A percentile compares a stretch with the other conserved stretches of the same genome.
phyloP scores from a whole-genome alignment of 1,140 invertebrate genomes.

The Spodoptera frugiperda region DNA sequence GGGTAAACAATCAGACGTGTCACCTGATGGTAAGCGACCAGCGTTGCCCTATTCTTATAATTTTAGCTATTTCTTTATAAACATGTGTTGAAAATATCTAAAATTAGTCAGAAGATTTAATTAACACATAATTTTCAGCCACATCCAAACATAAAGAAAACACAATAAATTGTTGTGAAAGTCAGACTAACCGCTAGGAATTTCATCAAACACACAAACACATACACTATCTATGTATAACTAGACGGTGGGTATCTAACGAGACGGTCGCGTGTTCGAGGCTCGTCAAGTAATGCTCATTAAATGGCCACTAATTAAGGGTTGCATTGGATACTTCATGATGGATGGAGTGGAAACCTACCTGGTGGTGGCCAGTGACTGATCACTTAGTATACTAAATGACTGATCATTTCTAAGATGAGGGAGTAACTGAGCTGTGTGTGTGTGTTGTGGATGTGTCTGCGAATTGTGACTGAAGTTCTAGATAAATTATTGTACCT shows the following conservation, averaged over 20 bases:
- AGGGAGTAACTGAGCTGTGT: neutral
- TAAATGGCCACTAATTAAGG: constrained; percentile 15
- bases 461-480: too few species aligned
- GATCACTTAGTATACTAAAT: neutral
- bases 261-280: constrained; percentile 10
- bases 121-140: too few species aligned
- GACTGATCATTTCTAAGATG: constrained; percentile 5
- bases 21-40: too few species aligned
- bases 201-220: neutral
- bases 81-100: too few species aligned
- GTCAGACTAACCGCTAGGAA: neutral
- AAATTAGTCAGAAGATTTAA: too few species aligned
- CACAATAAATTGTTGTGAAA: constrained; percentile 29
- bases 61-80: too few species aligned
- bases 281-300: neutral
- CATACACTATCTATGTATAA: neutral
- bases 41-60: too few species aligned
- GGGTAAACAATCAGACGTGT: too few species aligned
- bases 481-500: too few species aligned
- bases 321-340: constrained; percentile 4
- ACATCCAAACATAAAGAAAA: neutral
- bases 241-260: neutral
- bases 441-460: neutral
- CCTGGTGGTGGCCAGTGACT: neutral
- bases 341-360: neutral